These are phyloP conservation scores for Schizothorax lantsangensis DNA, from an alignment of 2,797 vertebrate genomes.

Conservation along the genomic window DNA sequence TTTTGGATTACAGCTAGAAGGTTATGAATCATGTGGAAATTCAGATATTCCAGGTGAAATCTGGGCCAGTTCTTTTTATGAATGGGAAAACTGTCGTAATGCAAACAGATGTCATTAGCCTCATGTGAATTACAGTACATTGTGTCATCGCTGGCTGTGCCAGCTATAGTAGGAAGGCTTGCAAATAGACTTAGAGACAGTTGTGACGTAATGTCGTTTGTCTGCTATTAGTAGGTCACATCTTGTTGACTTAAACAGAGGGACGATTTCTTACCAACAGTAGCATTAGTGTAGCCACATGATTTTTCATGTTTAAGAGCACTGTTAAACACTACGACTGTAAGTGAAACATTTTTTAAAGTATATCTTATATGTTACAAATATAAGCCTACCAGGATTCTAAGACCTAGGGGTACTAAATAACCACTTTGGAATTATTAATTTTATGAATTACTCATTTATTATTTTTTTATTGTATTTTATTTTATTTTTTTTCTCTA, in stretches of 20 bases:
- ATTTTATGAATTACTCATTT: not conserved
- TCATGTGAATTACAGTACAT: constrained; percentile 13
- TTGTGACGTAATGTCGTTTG: constrained; percentile 42
- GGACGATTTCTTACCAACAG: constrained; percentile 2
- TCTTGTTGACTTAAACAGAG: constrained; percentile 4
- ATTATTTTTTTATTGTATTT: not conserved
- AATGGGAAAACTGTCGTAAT: not conserved
- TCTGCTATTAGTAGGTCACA: constrained; percentile 26
- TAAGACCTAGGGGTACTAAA: not conserved
- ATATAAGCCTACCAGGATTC: not conserved
- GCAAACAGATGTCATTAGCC: constrained; percentile 2
- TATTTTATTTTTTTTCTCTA: not conserved
- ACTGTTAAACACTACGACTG: not conserved
- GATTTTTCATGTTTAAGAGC: not conserved
- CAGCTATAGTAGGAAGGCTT: constrained; percentile 16
- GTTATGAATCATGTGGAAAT: not conserved
- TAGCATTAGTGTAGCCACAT: constrained; percentile 6
- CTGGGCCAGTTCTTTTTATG: constrained; percentile 17
- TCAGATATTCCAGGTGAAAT: not conserved
- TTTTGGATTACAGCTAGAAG: not conserved
- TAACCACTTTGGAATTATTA: not conserved
- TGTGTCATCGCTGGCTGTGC: not conserved
- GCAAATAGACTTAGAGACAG: constrained; percentile 34
- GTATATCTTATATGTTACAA: not conserved
- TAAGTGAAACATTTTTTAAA: not conserved